These are phyloP conservation scores for Ifrita kowaldi DNA, from an alignment of 2,113 vertebrate species.

Conservation along the genomic window DNA sequence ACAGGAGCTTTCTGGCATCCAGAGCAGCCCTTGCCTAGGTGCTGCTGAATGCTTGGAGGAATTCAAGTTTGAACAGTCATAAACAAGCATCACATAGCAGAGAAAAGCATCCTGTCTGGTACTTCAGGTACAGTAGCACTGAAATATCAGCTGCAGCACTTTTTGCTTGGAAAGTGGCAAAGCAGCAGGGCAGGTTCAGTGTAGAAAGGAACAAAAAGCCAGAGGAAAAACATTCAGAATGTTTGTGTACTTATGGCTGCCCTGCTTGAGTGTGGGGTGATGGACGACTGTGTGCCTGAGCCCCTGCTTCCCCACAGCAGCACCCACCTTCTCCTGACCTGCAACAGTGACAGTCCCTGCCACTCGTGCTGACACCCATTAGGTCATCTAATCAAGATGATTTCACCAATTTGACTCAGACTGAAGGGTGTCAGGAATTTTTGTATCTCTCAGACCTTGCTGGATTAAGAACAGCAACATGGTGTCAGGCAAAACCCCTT, in stretches of 20 bases:
- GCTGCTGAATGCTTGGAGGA: not conserved
- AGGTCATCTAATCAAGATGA: not conserved
- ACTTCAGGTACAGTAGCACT: not conserved
- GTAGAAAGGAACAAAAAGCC: not conserved
- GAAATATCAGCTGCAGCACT: not conserved
- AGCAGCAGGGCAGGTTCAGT: not conserved
- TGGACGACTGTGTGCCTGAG: rapidly evolving
- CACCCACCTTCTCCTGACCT: not conserved
- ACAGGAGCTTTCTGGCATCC: not conserved
- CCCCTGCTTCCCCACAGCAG: not conserved
- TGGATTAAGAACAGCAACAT: not conserved
- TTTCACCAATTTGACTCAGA: not conserved
- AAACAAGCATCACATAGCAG: not conserved
- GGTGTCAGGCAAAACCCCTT: not conserved
- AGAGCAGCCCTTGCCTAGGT: not conserved
- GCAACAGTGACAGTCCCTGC: rapidly evolving
- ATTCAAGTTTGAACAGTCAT: not conserved
- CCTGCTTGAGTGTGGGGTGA: rapidly evolving
- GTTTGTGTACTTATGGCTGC: not conserved
- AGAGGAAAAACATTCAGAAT: not conserved
- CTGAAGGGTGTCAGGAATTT: not conserved
- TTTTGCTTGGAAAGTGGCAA: not conserved
- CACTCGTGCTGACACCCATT: rapidly evolving
- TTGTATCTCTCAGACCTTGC: not conserved
- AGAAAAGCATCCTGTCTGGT: not conserved